Base-by-base conservation (phyloP, 2,888 invertebrate species). In the Apamea epomidion region DNA sequence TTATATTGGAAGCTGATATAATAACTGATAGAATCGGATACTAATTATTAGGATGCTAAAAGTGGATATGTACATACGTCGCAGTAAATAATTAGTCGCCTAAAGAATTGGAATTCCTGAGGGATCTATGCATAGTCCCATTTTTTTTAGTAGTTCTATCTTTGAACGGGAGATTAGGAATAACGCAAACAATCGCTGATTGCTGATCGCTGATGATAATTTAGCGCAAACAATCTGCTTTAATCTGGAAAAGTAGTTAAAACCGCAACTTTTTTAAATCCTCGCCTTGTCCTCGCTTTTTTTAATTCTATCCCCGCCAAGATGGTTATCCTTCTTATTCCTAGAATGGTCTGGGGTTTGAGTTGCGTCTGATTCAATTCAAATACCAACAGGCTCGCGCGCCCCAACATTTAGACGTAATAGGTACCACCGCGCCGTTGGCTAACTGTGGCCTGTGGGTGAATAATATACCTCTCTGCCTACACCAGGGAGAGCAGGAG, bases 301-400 rank as follows among this genome's bases (percentile, higher is more conserved):
- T n/a, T n/a, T n/a, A n/a, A 64, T 81, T 80, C 54, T 81, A 54
- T 45, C 25, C 29, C 54, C 21, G 60, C 18, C 18, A 21, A 62
- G 51, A 45, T 62, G 51, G 5, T 74, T 74, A 48, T 58, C 37
- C 48, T 70, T 42, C 29, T 69, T 54, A 69, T 64, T 81, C 82
- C 32, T 82, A 74, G 69, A 65, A 82, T 37, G 69, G 54, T 70
- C n/a, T n/a, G 14, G 64, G 58, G 25, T 29, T 82, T 75, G 58
- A 82, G 48, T 76, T 60, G 71, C n/a, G 64, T 48, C 70, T 82
- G 51, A 67, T 70, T 65, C 48, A 67, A 67, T 51, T n/a, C 48
- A 70, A 75, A 60, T 60, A 6, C 16, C 62, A 60, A 51, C 42
- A 51, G 37, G 29, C 48, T 70, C 68, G 32, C 45, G n/a, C 14